phyloP scores from a whole-genome alignment of 1,140 invertebrate genomes.

The Aphelenchoides fujianensis region DNA sequence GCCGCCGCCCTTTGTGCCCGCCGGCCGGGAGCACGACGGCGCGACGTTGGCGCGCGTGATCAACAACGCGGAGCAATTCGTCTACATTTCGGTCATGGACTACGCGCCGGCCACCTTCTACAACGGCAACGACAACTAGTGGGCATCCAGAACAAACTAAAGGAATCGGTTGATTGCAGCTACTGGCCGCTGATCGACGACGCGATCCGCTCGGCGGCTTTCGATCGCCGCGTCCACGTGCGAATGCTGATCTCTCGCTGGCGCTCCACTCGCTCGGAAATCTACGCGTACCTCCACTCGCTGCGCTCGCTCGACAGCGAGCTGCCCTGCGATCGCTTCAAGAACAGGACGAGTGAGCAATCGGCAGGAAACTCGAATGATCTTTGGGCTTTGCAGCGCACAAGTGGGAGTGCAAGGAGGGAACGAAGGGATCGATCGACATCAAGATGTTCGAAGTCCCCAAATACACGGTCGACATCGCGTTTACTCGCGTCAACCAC shows the following conservation, averaged over 20 bases:
- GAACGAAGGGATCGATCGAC: conserved; percentile 27
- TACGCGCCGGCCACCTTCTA: conserved; percentile 79
- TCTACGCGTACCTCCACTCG: conserved; percentile 77
- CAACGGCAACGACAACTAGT: conserved; percentile 42
- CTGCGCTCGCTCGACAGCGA: conserved; percentile 69
- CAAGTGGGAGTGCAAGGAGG: conserved; percentile 19
- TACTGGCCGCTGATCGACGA: conserved; percentile 89
- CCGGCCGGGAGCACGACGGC: conserved; percentile 76
- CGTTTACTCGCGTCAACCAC: conserved; percentile 24
- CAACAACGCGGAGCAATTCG: conserved; percentile 75
- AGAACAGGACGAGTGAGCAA: conserved; percentile 10
- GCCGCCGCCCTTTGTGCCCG: conserved; percentile 77
- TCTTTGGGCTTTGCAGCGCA: conserved; percentile 15
- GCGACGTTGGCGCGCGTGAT: conserved; percentile 80
- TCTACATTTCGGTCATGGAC: conserved; percentile 83
- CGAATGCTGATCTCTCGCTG: conserved; percentile 79
- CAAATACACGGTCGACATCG: conserved; percentile 23
- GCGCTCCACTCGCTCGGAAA: conserved; percentile 75
- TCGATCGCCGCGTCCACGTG: conserved; percentile 73
- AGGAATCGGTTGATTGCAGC: conserved; percentile 64
- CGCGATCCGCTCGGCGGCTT: conserved; percentile 74
- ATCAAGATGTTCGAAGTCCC: conserved; percentile 33
- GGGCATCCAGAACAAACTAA: conserved; percentile 1
- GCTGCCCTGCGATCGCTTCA: conserved; percentile 39
- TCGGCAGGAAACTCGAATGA: neutral